phyloP scores from a whole-genome alignment of 2,888 invertebrate species.

The Zootermopsis nevadensis region DNA sequence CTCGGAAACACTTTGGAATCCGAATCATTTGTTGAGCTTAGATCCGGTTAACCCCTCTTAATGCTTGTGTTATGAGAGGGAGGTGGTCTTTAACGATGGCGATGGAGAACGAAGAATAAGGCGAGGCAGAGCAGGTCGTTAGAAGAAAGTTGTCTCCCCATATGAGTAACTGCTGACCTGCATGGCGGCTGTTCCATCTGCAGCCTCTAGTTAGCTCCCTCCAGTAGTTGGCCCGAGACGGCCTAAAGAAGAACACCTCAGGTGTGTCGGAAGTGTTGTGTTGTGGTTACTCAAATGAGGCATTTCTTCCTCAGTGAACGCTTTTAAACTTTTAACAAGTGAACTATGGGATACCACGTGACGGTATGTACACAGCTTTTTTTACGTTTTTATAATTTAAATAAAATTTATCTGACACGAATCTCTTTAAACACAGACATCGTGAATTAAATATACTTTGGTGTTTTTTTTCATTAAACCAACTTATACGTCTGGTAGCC shows the following conservation, averaged over 20 bases:
- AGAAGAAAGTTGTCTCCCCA: constrained; percentile 47
- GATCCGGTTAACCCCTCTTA: not conserved
- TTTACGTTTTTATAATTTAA: too few relatives aligned
- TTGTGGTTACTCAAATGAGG: not conserved
- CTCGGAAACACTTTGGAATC: too few relatives aligned
- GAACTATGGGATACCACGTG: not conserved
- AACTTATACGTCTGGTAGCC: too few relatives aligned
- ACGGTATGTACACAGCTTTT: not conserved
- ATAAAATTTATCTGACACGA: too few relatives aligned
- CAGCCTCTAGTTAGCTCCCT: not conserved
- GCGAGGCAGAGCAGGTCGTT: constrained; percentile 7
- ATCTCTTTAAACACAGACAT: too few relatives aligned
- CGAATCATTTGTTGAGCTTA: not conserved
- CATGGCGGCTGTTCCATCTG: constrained; percentile 29
- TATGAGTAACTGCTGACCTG: constrained; percentile 39
- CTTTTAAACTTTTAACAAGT: not conserved
- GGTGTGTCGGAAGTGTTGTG: not conserved
- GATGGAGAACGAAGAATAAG: constrained; percentile 29
- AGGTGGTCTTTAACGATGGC: not conserved
- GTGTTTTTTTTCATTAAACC: too few relatives aligned
- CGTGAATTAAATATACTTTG: too few relatives aligned
- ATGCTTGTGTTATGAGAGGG: not conserved
- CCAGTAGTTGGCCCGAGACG: not conserved
- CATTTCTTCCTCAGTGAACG: not conserved
- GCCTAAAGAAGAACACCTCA: not conserved